Evolutionary conservation across 2,888 invertebrate species (phyloP).

Genomic region (Lycaena phlaeas): DNA sequence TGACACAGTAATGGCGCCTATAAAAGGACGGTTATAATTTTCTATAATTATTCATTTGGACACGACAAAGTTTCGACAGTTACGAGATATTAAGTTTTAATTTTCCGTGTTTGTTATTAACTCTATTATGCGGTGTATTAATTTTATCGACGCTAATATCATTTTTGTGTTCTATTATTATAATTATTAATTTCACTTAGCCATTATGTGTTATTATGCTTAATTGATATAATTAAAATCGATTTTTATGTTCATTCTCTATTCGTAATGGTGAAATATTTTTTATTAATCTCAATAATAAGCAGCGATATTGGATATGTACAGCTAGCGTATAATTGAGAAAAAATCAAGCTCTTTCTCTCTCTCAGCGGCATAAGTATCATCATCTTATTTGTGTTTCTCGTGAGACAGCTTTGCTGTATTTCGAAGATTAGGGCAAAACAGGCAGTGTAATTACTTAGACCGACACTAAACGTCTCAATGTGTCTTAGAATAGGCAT

Average conservation of each 20-base stretch:
- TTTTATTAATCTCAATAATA: neutral
- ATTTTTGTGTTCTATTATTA: constrained; percentile 10
- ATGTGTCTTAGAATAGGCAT: too few relatives aligned
- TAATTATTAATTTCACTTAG: constrained; percentile 10
- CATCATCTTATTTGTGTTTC: too few relatives aligned
- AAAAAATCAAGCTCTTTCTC: too few relatives aligned
- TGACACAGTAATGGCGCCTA: constrained; percentile 57
- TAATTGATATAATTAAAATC: constrained; percentile 9
- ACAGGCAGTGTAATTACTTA: too few relatives aligned
- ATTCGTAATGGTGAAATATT: too few relatives aligned
- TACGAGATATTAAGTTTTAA: constrained; percentile 38
- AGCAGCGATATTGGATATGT: too few relatives aligned
- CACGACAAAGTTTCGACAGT: constrained; percentile 46
- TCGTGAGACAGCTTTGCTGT: too few relatives aligned
- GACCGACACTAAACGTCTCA: too few relatives aligned
- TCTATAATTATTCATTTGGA: constrained; percentile 59
- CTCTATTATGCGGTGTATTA: constrained; percentile 19
- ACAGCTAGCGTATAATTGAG: too few relatives aligned
- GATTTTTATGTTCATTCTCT: too few relatives aligned
- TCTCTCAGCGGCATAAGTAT: too few relatives aligned
- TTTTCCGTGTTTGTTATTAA: constrained; percentile 26
- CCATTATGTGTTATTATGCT: constrained; percentile 1
- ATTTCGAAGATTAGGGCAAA: too few relatives aligned
- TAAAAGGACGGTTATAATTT: constrained; percentile 47
- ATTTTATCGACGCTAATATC: constrained; percentile 23